Evolutionary conservation across 2,113 vertebrate species (phyloP).

Genomic region (Centropristis striata): DNA sequence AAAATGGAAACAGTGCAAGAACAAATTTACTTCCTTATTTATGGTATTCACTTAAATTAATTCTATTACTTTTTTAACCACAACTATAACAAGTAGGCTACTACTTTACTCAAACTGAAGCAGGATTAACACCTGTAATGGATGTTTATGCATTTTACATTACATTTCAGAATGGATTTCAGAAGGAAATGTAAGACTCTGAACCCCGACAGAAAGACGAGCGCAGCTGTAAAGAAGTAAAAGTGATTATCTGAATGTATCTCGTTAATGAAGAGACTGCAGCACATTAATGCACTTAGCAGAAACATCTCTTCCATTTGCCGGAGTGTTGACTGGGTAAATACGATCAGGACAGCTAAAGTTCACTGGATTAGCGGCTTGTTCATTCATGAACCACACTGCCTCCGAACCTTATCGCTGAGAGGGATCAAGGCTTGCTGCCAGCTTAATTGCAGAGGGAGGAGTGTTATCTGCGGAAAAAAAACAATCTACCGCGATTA

Average conservation of each 20-base stretch:
- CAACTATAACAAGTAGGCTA: too few species aligned
- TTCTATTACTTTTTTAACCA: too few species aligned
- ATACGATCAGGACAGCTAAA: conserved; percentile 39
- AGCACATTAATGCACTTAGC: conserved; percentile 39
- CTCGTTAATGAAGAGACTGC: conserved; percentile 24
- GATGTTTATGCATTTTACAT: too few species aligned
- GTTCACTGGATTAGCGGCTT: conserved; percentile 57
- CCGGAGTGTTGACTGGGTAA: conserved; percentile 63
- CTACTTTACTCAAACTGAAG: too few species aligned
- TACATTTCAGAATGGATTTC: too few species aligned
- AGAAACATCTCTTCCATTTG: conserved; percentile 37
- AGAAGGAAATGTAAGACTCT: background rate
- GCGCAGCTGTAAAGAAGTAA: background rate
- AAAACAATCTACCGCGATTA: conserved; percentile 52
- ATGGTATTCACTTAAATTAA: too few species aligned
- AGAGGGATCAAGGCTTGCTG: conserved; percentile 39
- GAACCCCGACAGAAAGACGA: background rate
- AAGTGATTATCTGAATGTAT: conserved; percentile 2
- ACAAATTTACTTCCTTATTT: too few species aligned
- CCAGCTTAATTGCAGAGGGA: conserved; percentile 42
- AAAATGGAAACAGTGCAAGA: too few species aligned
- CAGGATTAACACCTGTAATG: too few species aligned
- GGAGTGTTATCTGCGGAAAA: conserved; percentile 20
- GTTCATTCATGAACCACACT: conserved; percentile 39
- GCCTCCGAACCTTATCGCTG: conserved; percentile 44